These are phyloP conservation scores for Neosilurus hyrtlii DNA, from an alignment of 2,797 vertebrate genomes.

Conservation along the genomic window DNA sequence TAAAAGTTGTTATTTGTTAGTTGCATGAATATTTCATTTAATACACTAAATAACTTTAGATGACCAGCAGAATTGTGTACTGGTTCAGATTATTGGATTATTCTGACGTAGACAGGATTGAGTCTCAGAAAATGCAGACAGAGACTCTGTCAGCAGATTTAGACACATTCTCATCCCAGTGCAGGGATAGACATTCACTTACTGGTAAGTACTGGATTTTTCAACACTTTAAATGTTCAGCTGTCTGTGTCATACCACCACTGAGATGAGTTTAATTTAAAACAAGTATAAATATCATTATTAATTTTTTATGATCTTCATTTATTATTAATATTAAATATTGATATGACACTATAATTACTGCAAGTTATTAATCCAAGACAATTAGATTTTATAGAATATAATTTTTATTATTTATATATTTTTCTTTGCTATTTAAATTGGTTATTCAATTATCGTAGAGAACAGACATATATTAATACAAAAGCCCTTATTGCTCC, in stretches of 20 bases:
- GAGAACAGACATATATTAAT: background rate
- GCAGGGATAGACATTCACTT: background rate
- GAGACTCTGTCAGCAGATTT: conserved; percentile 61
- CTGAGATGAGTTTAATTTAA: background rate
- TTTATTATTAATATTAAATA: background rate
- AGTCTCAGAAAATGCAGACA: conserved; percentile 60
- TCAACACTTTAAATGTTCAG: background rate
- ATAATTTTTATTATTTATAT: background rate
- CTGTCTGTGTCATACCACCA: background rate
- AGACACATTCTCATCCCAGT: conserved; percentile 31
- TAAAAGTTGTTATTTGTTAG: background rate
- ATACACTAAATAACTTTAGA: conserved; percentile 13
- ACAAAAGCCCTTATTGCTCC: background rate
- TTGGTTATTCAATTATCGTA: background rate
- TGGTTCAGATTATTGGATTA: conserved; percentile 73
- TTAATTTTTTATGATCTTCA: background rate
- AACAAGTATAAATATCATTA: background rate
- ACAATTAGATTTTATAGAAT: background rate
- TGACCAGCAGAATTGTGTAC: conserved; percentile 65
- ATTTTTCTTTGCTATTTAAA: background rate
- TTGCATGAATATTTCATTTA: conserved; percentile 22
- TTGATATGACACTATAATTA: background rate
- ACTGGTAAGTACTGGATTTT: conserved; percentile 51
- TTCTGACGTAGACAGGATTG: conserved; percentile 67
- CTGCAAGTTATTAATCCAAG: background rate